Evolutionary conservation across 2,888 invertebrate genomes (phyloP).

Genomic region (Rhaphigaster nebulosa): DNA sequence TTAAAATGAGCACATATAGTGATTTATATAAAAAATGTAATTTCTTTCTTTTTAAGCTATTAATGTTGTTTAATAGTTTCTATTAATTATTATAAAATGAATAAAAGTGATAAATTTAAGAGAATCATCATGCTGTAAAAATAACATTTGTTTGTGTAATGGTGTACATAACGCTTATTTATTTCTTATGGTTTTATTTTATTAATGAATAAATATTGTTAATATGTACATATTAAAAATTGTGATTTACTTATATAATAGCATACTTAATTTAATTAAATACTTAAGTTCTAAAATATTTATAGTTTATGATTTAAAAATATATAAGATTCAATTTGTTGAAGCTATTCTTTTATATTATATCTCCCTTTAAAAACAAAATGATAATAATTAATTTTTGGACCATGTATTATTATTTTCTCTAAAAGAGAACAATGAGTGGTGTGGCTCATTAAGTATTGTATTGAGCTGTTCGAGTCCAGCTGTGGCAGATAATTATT

Average conservation of each 20-base stretch:
- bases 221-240: slow-evolving; percentile 16
- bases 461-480: too few species aligned
- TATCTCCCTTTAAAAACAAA: neutral
- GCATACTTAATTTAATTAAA: neutral
- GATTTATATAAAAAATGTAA: neutral
- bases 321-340: slow-evolving; percentile 9
- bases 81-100: neutral
- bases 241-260: slow-evolving; percentile 5
- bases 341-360: neutral
- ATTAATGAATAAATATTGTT: neutral
- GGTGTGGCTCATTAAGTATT: too few species aligned
- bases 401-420: neutral
- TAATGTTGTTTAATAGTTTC: neutral
- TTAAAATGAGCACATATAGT: slow-evolving; percentile 1
- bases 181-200: neutral
- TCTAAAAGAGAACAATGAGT: slow-evolving; percentile 67
- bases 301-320: slow-evolving; percentile 5
- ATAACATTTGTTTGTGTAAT: neutral
- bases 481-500: too few species aligned
- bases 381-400: neutral
- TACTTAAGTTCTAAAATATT: neutral
- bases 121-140: neutral
- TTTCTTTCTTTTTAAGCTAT: neutral
- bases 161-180: neutral
- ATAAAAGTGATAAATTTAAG: neutral